Conservation (phyloP, 2,113 vertebrate species). For the Hiodon alosoides region DNA sequence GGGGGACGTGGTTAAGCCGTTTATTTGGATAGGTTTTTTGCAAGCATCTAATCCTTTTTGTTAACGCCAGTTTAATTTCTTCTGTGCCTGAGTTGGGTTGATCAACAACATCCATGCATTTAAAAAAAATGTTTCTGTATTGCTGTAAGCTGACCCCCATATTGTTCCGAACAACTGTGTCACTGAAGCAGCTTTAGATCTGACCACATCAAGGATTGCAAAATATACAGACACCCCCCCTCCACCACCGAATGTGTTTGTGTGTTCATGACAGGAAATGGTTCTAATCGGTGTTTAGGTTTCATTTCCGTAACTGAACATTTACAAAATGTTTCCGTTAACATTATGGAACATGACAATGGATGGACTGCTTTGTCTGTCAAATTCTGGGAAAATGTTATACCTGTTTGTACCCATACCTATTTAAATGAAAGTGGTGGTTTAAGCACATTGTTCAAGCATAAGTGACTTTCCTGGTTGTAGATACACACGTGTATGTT, state of each 20-base stretch:
- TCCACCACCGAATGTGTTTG: not conserved
- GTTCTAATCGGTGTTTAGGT: not conserved
- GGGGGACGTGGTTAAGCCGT: too few species aligned
- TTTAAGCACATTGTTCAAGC: too few species aligned
- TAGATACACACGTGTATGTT: too few species aligned
- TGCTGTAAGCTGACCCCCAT: not conserved
- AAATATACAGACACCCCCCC: too few species aligned
- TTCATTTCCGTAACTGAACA: too few species aligned
- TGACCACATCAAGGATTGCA: too few species aligned
- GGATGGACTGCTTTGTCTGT: constrained; percentile 37
- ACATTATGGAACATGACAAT: constrained; percentile 28
- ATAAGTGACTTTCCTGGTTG: too few species aligned
- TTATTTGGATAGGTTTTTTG: too few species aligned
- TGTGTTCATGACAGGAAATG: not conserved
- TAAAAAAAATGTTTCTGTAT: not conserved
- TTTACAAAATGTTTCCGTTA: not conserved
- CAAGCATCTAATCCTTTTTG: too few species aligned
- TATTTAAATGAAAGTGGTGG: too few species aligned
- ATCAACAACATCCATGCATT: not conserved
- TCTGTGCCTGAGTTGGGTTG: too few species aligned
- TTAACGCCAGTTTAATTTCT: too few species aligned
- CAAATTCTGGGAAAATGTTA: constrained; percentile 41
- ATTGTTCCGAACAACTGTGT: not conserved
- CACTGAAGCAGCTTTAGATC: not conserved
- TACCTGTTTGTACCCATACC: constrained; percentile 20